Percentiles rank a stretch among this genome's conserved stretches.
Conservation (phyloP, 2,888 invertebrate genomes). For the Caenorhabditis uteleia region DNA sequence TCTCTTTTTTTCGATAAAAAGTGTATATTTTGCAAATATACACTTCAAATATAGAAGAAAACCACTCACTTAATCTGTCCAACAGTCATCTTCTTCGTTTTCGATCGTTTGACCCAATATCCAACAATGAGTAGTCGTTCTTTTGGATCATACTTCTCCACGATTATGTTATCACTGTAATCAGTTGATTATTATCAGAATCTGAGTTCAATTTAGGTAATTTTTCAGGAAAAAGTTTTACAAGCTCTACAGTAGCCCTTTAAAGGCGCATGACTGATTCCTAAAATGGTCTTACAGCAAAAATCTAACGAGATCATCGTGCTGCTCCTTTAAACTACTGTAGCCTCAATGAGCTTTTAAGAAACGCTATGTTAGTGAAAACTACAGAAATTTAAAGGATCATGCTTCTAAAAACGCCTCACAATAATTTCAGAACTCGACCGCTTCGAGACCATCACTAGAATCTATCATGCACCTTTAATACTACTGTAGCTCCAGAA, state of each 20-base stretch:
- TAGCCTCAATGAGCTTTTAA: no score
- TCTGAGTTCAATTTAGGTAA: background rate
- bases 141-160: conserved; percentile 58
- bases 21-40: background rate
- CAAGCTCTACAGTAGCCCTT: background rate
- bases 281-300: no score
- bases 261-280: background rate
- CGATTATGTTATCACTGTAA: conserved; percentile 48
- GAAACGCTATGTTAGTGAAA: no score
- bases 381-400: no score
- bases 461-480: no score
- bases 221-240: conserved; percentile 63
- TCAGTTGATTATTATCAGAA: conserved; percentile 73
- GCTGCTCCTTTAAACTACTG: no score
- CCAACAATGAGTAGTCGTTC: conserved; percentile 54
- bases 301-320: no score
- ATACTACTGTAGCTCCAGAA: no score
- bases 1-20: conserved; percentile 2
- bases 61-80: conserved; percentile 31
- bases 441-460: no score
- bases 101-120: conserved; percentile 61
- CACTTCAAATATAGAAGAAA: no score
- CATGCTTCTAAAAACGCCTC: no score
- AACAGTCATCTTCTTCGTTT: conserved; percentile 36
- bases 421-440: no score